Evolutionary conservation across 1,140 invertebrate genomes (phyloP).

Genomic region (Drosophila hydei): DNA sequence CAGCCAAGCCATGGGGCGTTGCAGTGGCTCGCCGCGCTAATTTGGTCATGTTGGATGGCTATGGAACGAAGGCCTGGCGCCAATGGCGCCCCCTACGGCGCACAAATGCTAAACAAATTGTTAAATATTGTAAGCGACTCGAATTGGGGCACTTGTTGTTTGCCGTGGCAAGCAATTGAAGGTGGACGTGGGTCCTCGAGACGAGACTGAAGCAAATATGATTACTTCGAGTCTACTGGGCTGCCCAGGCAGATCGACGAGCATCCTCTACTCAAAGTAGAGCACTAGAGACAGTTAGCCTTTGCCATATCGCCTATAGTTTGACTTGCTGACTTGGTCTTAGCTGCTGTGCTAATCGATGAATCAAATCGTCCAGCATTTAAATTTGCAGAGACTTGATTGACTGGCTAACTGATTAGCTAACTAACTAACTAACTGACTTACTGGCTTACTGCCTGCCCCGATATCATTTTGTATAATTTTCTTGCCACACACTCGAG

Average conservation of each 20-base stretch:
- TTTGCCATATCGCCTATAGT: too few relatives aligned
- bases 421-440: conserved; percentile 41
- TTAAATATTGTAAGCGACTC: conserved; percentile 54
- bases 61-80: conserved; percentile 48
- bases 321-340: background rate
- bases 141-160: conserved; percentile 29
- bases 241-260: too few relatives aligned
- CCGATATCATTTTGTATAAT: conserved; percentile 76
- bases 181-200: too few relatives aligned
- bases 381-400: conserved; percentile 55
- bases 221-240: too few relatives aligned
- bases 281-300: too few relatives aligned
- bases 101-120: conserved; percentile 67
- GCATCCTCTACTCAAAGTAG: too few relatives aligned
- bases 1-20: conserved; percentile 43
- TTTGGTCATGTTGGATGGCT: conserved; percentile 35
- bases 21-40: conserved; percentile 67
- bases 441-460: conserved; percentile 60
- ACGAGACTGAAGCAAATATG: too few relatives aligned
- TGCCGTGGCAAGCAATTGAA: background rate
- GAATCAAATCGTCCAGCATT: conserved; percentile 69
- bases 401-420: conserved; percentile 40
- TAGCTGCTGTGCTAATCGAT: conserved; percentile 49
- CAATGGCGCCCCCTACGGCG: conserved; percentile 60
- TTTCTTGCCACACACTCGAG: conserved; percentile 57